Percentiles rank a stretch among this genome's conserved stretches.
Conservation (phyloP, 2,797 vertebrate genomes). For the Harpagifer antarcticus region DNA sequence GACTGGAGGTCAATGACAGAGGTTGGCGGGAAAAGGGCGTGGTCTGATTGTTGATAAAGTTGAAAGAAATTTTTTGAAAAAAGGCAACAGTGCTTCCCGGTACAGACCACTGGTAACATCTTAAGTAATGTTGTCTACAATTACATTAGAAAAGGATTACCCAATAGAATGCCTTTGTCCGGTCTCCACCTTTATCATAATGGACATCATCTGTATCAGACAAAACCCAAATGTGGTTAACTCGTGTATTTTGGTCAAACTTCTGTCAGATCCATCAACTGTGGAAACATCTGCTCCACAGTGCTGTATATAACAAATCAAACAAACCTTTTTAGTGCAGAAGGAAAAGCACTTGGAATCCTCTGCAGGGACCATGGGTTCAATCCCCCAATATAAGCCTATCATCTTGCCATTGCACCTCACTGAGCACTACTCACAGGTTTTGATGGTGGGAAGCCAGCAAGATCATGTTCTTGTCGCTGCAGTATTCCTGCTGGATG, state of each 20-base stretch:
- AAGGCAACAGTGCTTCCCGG: background rate
- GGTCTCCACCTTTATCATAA: background rate
- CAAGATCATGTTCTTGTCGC: constrained; percentile 6
- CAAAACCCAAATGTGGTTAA: constrained; percentile 24
- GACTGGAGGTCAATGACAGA: constrained; percentile 82
- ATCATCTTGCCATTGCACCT: constrained; percentile 8
- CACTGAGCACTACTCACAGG: background rate
- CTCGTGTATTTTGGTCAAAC: constrained; percentile 32
- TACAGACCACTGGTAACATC: background rate
- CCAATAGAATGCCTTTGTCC: constrained; percentile 3
- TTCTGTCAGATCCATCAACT: constrained; percentile 16
- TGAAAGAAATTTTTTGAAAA: constrained; percentile 44
- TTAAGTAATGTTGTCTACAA: background rate
- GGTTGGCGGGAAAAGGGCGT: constrained; percentile 31
- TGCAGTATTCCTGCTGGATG: background rate
- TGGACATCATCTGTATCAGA: constrained; percentile 16
- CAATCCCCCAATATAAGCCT: background rate
- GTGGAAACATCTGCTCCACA: constrained; percentile 39
- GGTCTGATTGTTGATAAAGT: constrained; percentile 28
- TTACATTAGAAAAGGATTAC: background rate
- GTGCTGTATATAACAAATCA: constrained; percentile 34
- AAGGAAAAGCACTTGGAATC: constrained; percentile 11
- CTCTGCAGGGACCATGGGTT: background rate
- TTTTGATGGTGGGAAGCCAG: background rate
- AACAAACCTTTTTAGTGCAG: constrained; percentile 26